Base-by-base conservation (phyloP, 92 coral and sea anemone genomes). In the Metridium senile region DNA sequence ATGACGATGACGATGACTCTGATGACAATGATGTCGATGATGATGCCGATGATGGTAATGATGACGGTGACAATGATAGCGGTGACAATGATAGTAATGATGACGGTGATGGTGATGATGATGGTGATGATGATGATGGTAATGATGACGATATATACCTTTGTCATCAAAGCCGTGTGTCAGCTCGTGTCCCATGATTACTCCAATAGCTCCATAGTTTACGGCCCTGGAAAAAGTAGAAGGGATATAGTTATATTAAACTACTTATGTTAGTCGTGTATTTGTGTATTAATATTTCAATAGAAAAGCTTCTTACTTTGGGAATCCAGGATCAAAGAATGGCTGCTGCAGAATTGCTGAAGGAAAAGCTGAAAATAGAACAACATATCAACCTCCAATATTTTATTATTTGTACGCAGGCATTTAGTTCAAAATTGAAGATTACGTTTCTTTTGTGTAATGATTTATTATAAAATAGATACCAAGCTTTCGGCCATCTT, bases 161-260 rank as follows among this genome's bases (percentile, higher is more conserved):
- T 88, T 86, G 75, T 88, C 88, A 59, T 95, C 99, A 70, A 95
- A 95, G 56, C 99, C 99, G 58, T 95, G 99, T 0, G 99, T 95
- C 32, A 92, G 67, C 80, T 95, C 99, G 79, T 95, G 99, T 27
- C 97, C 99, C 99, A 95, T 95, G 10, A 95, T 85, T 49, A 93
- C 93, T 8, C 99, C 99, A 64, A 95, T 89, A 32, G 95, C 99
- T 47, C 99, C 99, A 71, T 89, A 95, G 64, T 95, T 95, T 30
- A 95, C 84, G 29, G 97, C 89, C 75, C 99, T 95, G 29, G 3
- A 22, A 59, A 7, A 46, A 28, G 47, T 1, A 34, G 62, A 30
- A 26, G 9, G 46, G 16, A 30, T 45, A 16, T 11, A 53, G 1
- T 4, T 1, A 2, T 6, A 13, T 4, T 39, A 4, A 39, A 39